Base-by-base conservation (phyloP, 2,888 invertebrate genomes). In the Conops quadrifasciatus region DNA sequence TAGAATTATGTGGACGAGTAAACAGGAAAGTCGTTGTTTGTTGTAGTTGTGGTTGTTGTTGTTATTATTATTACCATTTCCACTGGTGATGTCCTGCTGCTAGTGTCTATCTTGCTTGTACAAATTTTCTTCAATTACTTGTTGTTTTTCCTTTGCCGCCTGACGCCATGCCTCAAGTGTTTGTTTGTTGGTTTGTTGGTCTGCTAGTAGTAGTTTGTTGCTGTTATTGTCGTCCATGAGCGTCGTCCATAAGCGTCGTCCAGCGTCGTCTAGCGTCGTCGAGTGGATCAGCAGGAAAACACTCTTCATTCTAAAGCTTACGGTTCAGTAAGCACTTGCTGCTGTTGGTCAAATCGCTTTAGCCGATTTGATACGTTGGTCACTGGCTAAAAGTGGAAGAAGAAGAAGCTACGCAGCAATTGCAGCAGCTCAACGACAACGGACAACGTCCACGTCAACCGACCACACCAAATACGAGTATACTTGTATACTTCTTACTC, bases 111-210 rank as follows among this genome's bases (percentile, higher is more conserved):
- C 53, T 71, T 70, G 13, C 47, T 15, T 36, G 58, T 49, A 53
- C 63, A 53, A 71, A 67, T 67, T 56, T 67, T 49, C 68, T 64
- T 49, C 51, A 36, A 68, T 68, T 68, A 59, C 24, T 67, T 67
- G 67, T 59, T 67, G 16, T 49, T 66, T 66, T 53, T 66, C 56
- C 36, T 56, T 56, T 36, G 36, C 9, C 36, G 9, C 4, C 36
- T 36, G 36, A 36, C 36, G 4, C 36, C n/a, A n/a, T 36, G 36
- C 9, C 36, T 36, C 9, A 36, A 36, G 36, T 36, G 36, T 4
- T 36, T 9, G 36, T 36, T 9, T 7, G 36, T 36, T 36, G 4
- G 36, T 36, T 36, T 36, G 36, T 36, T 36, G 4, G 36, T 16
- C 16, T 15, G 2, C 19, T 60, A 16, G 64, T 21, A 4, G 36